These are phyloP conservation scores for Brachyhypopomus gauderio DNA, from an alignment of 2,113 vertebrate genomes.

Conservation along the genomic window DNA sequence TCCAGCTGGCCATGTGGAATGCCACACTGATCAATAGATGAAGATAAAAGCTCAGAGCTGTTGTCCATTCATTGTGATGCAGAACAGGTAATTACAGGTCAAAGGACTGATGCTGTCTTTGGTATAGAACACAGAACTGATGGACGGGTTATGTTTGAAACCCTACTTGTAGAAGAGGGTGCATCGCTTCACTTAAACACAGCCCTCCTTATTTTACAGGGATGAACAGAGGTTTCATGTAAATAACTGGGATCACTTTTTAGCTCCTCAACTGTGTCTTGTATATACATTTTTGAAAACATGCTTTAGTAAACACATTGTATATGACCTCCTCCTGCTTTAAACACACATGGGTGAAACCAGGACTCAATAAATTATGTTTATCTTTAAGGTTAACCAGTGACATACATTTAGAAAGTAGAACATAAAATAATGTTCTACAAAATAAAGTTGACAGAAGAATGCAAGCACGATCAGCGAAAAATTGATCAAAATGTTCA, in stretches of 20 bases:
- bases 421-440: conserved; percentile 82
- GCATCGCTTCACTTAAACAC: conserved; percentile 77
- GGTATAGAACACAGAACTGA: conserved; percentile 77
- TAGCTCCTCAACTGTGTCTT: conserved; percentile 80
- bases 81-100: conserved; percentile 61
- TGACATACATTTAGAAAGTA: conserved; percentile 91
- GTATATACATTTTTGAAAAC: conserved; percentile 67
- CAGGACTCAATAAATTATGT: conserved; percentile 96
- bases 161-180: conserved; percentile 65
- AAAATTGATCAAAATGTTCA: conserved; percentile 82
- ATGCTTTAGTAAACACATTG: conserved; percentile 94
- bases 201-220: conserved; percentile 72
- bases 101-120: conserved; percentile 81
- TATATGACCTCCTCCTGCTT: conserved; percentile 77
- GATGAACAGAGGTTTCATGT: conserved; percentile 81
- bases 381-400: conserved; percentile 94
- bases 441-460: conserved; percentile 71
- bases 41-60: conserved; percentile 40
- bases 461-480: conserved; percentile 80
- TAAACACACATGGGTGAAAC: conserved; percentile 89
- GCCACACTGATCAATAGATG: conserved; percentile 35
- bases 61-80: conserved; percentile 53
- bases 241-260: conserved; percentile 58
- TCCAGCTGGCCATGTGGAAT: conserved; percentile 55
- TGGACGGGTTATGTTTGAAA: conserved; percentile 67